Percentiles rank a stretch among this genome's conserved stretches.
Conservation (phyloP, 2,888 invertebrate genomes). For the Dorcus parallelipipedus region DNA sequence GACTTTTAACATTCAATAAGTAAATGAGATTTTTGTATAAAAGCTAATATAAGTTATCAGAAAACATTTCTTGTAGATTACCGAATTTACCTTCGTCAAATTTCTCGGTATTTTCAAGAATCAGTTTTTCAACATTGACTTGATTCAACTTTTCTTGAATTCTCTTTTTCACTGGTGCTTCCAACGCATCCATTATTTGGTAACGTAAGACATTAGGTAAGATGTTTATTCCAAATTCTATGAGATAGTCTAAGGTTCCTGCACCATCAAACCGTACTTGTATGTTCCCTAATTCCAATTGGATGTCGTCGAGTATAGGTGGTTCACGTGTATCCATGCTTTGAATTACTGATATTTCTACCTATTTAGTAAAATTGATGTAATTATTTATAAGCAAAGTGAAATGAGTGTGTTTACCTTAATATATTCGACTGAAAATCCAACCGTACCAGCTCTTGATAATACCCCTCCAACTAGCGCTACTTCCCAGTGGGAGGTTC, state of each 20-base stretch:
- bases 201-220: constrained; percentile 81
- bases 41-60: too few relatives aligned
- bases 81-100: constrained; percentile 51
- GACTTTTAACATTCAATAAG: too few relatives aligned
- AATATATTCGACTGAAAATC: constrained; percentile 77
- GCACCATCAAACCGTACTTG: constrained; percentile 81
- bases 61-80: too few relatives aligned
- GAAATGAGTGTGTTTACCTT: constrained; percentile 44
- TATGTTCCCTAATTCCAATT: constrained; percentile 80
- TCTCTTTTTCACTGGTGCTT: constrained; percentile 70
- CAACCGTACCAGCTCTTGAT: constrained; percentile 67
- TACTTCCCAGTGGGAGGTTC: constrained; percentile 76
- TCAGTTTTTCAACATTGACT: constrained; percentile 70
- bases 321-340: constrained; percentile 72
- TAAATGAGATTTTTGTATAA: too few relatives aligned
- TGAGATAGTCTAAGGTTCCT: constrained; percentile 79
- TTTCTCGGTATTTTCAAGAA: constrained; percentile 66
- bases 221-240: constrained; percentile 78
- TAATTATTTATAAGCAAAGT: background rate
- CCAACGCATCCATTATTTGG: constrained; percentile 83
- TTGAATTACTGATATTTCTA: constrained; percentile 67
- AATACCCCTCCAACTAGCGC: constrained; percentile 64
- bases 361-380: constrained; percentile 33
- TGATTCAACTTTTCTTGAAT: constrained; percentile 72
- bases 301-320: constrained; percentile 68